Evolutionary conservation across 2,113 vertebrate species (phyloP).

Genomic region (Accipiter virgatus): DNA sequence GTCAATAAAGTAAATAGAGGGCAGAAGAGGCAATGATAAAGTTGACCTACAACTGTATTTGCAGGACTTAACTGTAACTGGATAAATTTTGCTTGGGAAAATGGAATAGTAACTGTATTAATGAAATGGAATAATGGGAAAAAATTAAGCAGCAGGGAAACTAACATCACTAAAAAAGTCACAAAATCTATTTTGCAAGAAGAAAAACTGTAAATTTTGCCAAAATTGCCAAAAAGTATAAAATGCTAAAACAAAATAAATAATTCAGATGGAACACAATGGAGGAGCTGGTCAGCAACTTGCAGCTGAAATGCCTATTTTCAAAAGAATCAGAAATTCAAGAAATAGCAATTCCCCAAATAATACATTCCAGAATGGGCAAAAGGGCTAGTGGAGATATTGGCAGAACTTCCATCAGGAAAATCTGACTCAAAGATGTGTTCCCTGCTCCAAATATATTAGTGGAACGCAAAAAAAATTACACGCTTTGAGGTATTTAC

Average conservation of each 20-base stretch:
- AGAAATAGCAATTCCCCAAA: background rate
- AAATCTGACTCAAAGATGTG: background rate
- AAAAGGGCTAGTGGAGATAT: background rate
- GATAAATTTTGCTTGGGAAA: background rate
- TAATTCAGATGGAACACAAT: background rate
- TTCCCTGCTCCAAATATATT: background rate
- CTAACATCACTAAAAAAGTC: background rate
- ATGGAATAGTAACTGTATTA: background rate
- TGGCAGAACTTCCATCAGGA: background rate
- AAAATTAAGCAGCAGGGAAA: background rate
- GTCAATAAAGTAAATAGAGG: background rate
- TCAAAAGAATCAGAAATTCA: background rate
- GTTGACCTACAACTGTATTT: background rate
- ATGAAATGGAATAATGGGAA: background rate
- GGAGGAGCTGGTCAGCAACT: background rate
- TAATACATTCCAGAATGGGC: background rate
- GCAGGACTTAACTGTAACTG: background rate
- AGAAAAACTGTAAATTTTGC: background rate
- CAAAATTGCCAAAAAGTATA: background rate
- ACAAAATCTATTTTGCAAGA: background rate
- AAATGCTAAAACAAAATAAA: background rate
- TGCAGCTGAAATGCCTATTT: background rate
- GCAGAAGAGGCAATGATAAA: background rate
- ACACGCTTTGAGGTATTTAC: too few relatives aligned
- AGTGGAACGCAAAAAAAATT: background rate